Base-by-base conservation (phyloP, 2,113 vertebrate species). In the Theristicus caerulescens region DNA sequence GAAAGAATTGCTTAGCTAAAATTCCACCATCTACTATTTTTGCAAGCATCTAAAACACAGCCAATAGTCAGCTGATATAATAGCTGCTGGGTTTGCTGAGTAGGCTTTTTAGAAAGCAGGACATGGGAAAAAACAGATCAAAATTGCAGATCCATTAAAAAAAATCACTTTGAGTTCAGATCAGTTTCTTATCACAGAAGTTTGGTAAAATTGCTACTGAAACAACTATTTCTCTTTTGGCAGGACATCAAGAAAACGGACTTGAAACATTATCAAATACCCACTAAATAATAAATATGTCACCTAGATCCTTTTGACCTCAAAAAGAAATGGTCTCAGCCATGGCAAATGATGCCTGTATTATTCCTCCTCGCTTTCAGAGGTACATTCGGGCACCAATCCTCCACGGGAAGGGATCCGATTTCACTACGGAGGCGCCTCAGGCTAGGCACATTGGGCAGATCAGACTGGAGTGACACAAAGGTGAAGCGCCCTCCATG, bases 351-450 rank as follows among this genome's bases (percentile, higher is more conserved):
- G 2, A 67, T 13, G 17, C 9, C 38, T 58, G 10, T 24, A n/a
- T 54, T 65, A 44, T 7, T 80, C 16, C 38, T 69, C 25, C 59
- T 54, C 3, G 0, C 22, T 64, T 86, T 36, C 54, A 86, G 36
- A 91, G 18, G 73, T 15, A 40, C 49, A 16, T 44, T 65, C 18
- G 57, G 59, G 21, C 51, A 92, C 4, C 25, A 49, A 2, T 25
- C 47, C 22, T 77, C 8, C 40, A 15, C 0, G 0, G 27, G 15
- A 80, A 69, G 31, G 0, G 1, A 70, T 44, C 17, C 0, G 3
- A 26, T 57, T 65, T 91, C 54, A 21, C 44, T 16, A 3, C 0
- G 1, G 34, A 93, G 42, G 61, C 26, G 42, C 16, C 22, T 11
- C 8, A 10, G 44, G 13, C n/a, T 7, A 10, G 42, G 36, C 34